phyloP scores from a whole-genome alignment of 2,113 vertebrate genomes.

The Xiphias gladius region DNA sequence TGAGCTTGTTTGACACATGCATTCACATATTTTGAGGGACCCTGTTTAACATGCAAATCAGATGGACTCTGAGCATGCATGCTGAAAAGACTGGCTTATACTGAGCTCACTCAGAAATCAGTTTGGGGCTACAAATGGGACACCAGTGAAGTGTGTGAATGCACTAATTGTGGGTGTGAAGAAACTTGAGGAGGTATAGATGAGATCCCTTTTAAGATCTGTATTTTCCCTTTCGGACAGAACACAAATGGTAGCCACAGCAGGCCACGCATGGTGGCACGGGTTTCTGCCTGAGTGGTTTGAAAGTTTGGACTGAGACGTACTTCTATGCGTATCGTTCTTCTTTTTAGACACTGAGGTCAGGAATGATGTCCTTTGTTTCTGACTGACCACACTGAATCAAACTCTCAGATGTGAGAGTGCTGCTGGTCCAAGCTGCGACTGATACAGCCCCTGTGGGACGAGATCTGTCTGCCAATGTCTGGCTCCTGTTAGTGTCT shows the following conservation, averaged over 20 bases:
- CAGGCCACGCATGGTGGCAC: neutral
- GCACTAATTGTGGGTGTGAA: slow-evolving; percentile 10
- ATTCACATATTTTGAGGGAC: slow-evolving; percentile 59
- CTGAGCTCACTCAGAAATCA: neutral
- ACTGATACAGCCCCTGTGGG: neutral
- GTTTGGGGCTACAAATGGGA: slow-evolving; percentile 30
- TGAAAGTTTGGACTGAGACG: slow-evolving; percentile 8
- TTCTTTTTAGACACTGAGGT: slow-evolving; percentile 22
- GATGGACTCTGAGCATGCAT: slow-evolving; percentile 17
- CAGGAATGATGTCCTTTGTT: slow-evolving; percentile 14
- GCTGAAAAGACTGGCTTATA: slow-evolving; percentile 22
- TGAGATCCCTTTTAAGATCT: slow-evolving; percentile 12
- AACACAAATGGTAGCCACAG: neutral
- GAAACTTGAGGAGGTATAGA: neutral
- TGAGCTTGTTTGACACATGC: slow-evolving; percentile 53
- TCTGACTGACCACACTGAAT: slow-evolving; percentile 17
- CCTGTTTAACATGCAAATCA: slow-evolving; percentile 67
- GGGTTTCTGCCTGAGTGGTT: slow-evolving; percentile 5
- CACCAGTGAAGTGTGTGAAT: slow-evolving; percentile 21
- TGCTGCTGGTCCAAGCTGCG: slow-evolving; percentile 2
- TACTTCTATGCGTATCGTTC: slow-evolving; percentile 17
- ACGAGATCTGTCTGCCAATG: neutral
- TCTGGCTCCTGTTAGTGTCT: slow-evolving; percentile 9
- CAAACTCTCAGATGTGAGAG: slow-evolving; percentile 12
- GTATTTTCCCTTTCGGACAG: neutral